These are phyloP conservation scores for Neofelis nebulosa DNA, from an alignment of 2,113 vertebrate genomes.

Conservation along the genomic window DNA sequence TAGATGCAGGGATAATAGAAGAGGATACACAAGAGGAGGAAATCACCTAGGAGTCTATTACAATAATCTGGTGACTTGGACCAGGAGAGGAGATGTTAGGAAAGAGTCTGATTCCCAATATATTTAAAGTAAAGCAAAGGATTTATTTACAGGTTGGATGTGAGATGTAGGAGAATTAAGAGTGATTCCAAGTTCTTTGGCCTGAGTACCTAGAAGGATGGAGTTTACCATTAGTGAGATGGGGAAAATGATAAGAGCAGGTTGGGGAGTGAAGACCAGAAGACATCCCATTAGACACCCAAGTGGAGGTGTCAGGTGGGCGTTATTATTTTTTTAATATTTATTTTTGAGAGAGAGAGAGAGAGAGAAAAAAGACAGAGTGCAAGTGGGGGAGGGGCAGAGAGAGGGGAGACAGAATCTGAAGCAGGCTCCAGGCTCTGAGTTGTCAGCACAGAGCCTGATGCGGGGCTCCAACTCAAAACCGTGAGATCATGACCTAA, in stretches of 20 bases:
- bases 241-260: background rate
- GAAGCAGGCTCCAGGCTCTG: too few relatives aligned
- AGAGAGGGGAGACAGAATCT: too few relatives aligned
- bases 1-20: background rate
- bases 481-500: too few relatives aligned
- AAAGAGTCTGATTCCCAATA: background rate
- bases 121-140: background rate
- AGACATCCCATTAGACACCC: background rate
- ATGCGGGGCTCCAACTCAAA: too few relatives aligned
- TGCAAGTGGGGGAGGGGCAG: too few relatives aligned
- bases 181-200: background rate
- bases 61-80: background rate
- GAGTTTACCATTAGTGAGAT: background rate
- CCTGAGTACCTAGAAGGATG: background rate
- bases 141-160: background rate
- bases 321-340: too few relatives aligned
- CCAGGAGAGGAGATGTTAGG: background rate
- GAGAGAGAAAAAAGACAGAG: too few relatives aligned
- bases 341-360: too few relatives aligned
- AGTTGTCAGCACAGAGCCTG: too few relatives aligned
- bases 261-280: background rate
- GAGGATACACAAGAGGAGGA: background rate
- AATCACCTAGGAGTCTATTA: background rate
- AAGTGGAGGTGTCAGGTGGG: background rate
- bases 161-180: background rate